Base-by-base conservation (phyloP, 2,888 invertebrate genomes). In the Galeopsomyia nigrocyanea region DNA sequence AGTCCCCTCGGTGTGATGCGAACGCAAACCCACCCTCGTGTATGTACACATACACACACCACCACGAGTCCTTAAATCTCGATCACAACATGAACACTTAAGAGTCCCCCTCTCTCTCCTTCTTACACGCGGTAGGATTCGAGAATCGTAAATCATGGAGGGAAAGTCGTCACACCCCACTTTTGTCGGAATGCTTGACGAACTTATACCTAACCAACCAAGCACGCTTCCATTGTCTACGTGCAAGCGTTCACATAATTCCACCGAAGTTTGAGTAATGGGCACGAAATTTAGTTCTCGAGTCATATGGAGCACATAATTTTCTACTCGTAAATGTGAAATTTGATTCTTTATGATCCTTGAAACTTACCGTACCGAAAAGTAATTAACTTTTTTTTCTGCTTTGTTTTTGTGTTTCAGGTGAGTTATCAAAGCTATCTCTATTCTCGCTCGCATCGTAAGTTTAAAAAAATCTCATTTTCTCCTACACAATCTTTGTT, bases 1-100 rank as follows among this genome's bases (percentile, higher is more conserved):
- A 1, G 10, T 39, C 39, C 39, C 39, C 39, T 39, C 39, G 13
- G 13, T 13, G 39, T 13, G 39, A 39, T 9, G 39, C 10, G 10
- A 39, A 39, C 39, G 10, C 10, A 39, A n/a, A 39, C 55, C 60
- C 21, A 47, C 63, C 63, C 46, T 68, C 56, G 53, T 39, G 1
- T 39, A 10, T 39, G 7, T 26, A 26, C 26, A 5, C 26, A 26
- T 26, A 26, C n/a, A n/a, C n/a, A n/a, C n/a, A 31, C n/a, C 53
- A 62, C 63, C 22, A 57, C 51, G 21, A 49, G 58, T 60, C 68
- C 61, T 68, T 68, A 61, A 56, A 62, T 69, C 68, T 69, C 62
- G 55, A 66, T 66, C 56, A 26, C n/a, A 26, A 1, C 31, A 21
- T 39, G 7, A 39, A 39, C 39, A 39, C 39, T 39, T 39, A 10